Evolutionary conservation across 2,888 invertebrate species (phyloP).

Genomic region (Atrina japonica): DNA sequence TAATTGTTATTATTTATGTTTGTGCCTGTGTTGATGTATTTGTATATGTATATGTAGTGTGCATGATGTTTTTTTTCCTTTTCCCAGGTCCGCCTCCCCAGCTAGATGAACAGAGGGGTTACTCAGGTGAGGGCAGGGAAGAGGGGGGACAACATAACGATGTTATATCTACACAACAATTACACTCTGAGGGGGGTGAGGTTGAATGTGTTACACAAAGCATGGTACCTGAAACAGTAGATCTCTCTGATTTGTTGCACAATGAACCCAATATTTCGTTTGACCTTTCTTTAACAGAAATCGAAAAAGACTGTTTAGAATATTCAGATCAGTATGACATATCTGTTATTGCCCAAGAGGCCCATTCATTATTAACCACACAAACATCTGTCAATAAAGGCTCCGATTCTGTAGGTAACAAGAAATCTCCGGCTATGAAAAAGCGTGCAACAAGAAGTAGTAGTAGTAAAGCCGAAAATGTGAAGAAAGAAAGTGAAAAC

Average conservation of each 20-base stretch:
- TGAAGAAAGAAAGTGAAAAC: too few species aligned
- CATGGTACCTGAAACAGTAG: too few species aligned
- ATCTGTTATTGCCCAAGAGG: slow-evolving; percentile 8
- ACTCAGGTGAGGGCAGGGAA: slow-evolving; percentile 36
- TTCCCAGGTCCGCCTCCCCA: slow-evolving; percentile 32
- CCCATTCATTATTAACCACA: not conserved
- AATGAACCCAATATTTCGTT: not conserved
- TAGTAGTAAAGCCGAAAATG: too few species aligned
- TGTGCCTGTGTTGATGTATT: not conserved
- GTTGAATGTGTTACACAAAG: not conserved
- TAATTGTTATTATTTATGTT: too few species aligned
- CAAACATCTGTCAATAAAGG: not conserved
- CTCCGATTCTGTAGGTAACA: not conserved
- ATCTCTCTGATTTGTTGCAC: too few species aligned
- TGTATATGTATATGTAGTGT: slow-evolving; percentile 11
- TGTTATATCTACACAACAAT: not conserved
- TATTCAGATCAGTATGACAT: slow-evolving; percentile 18
- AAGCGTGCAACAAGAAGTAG: not conserved
- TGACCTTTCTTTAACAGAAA: slow-evolving; percentile 26
- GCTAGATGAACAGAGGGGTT: slow-evolving; percentile 23
- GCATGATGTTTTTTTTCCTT: slow-evolving; percentile 20
- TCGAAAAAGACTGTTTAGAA: slow-evolving; percentile 23
- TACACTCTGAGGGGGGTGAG: slow-evolving; percentile 3
- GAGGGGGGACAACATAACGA: slow-evolving; percentile 8
- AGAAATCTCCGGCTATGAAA: slow-evolving; percentile 7